These are phyloP conservation scores for Heliothis virescens DNA, from an alignment of 1,140 invertebrate species.

Conservation along the genomic window DNA sequence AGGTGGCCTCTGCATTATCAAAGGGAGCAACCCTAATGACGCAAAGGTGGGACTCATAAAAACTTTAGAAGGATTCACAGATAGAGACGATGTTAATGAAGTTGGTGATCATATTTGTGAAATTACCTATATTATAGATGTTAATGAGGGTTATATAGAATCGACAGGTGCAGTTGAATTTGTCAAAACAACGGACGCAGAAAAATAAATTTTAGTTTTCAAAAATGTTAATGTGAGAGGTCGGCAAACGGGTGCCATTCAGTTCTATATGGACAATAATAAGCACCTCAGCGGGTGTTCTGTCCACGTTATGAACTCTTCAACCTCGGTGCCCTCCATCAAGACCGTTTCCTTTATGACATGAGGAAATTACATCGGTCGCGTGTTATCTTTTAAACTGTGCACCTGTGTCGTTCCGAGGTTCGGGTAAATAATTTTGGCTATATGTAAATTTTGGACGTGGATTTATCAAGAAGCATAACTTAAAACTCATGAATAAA, in stretches of 20 bases:
- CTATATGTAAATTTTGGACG: not conserved
- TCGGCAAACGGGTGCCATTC: constrained; percentile 50
- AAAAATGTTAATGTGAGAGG: constrained; percentile 36
- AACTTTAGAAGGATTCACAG: constrained; percentile 52
- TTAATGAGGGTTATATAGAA: constrained; percentile 17
- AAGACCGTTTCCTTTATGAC: constrained; percentile 62
- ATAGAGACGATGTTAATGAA: constrained; percentile 41
- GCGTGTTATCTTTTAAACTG: constrained; percentile 56
- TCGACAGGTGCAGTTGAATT: constrained; percentile 1
- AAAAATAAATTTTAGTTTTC: constrained; percentile 20
- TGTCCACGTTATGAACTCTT: constrained; percentile 59
- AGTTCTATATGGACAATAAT: constrained; percentile 30
- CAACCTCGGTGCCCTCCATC: constrained; percentile 63
- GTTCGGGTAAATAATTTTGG: constrained; percentile 35
- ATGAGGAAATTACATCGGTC: constrained; percentile 53
- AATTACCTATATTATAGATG: constrained; percentile 20
- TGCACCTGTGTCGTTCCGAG: constrained; percentile 54
- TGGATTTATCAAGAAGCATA: not conserved
- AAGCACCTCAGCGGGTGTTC: constrained; percentile 58
- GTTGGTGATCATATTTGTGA: constrained; percentile 1
- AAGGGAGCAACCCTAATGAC: constrained; percentile 61
- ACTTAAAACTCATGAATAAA: not conserved
- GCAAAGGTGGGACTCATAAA: constrained; percentile 61
- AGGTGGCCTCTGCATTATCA: constrained; percentile 68
- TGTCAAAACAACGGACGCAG: constrained; percentile 28